Evolutionary conservation across 2,888 invertebrate genomes (phyloP).

Genomic region (Epinotia bilunana): DNA sequence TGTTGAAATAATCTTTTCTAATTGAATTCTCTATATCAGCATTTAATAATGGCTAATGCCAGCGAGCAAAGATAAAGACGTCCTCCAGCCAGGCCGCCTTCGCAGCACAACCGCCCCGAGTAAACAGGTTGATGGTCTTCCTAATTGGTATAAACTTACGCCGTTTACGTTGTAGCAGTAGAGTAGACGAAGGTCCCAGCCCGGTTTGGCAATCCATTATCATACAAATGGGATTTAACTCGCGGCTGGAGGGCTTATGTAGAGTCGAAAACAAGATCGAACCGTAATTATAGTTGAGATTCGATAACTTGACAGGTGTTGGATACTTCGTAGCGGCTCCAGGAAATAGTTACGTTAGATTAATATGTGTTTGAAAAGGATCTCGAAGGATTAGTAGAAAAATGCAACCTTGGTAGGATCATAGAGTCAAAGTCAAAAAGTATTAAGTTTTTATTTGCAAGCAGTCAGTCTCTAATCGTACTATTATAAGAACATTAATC

Average conservation of each 20-base stretch:
- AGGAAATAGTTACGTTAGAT: not conserved
- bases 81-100: conserved; percentile 35
- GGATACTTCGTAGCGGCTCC: not conserved
- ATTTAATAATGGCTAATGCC: too few species aligned
- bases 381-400: too few species aligned
- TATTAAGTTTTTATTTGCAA: too few species aligned
- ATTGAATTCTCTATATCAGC: conserved; percentile 11
- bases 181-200: conserved; percentile 59
- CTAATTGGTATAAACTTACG: conserved; percentile 3
- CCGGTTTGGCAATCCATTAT: conserved; percentile 67
- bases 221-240: conserved; percentile 72
- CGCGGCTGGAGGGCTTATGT: conserved; percentile 30
- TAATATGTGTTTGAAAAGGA: not conserved
- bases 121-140: conserved; percentile 8
- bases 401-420: too few species aligned
- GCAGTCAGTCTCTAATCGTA: too few species aligned
- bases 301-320: not conserved
- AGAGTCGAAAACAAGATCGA: conserved; percentile 12
- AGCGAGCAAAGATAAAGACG: conserved; percentile 25
- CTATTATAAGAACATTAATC: too few species aligned
- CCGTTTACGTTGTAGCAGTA: conserved; percentile 1
- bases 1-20: not conserved
- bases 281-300: conserved; percentile 8
- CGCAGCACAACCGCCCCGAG: not conserved
- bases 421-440: too few species aligned